phyloP scores from a whole-genome alignment of 2,113 vertebrate species.

The Hippocampus guttulatus region DNA sequence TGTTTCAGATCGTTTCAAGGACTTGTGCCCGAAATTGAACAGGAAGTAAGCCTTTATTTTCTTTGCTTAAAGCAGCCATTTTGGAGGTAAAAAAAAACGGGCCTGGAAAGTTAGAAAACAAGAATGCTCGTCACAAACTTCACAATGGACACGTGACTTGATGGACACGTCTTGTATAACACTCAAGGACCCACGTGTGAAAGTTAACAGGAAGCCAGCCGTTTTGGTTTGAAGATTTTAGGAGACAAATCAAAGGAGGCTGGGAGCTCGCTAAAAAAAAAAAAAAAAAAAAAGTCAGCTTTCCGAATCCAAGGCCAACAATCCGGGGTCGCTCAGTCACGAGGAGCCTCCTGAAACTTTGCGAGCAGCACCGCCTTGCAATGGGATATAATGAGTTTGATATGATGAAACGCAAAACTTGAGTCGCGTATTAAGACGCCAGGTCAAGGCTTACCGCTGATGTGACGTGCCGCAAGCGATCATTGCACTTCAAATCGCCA shows the following conservation, averaged over 20 bases:
- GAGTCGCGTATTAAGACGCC: neutral
- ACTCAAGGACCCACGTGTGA: too few relatives aligned
- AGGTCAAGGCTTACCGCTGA: neutral
- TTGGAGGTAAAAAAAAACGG: too few relatives aligned
- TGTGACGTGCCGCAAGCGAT: too few relatives aligned
- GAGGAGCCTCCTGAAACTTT: conserved; percentile 18
- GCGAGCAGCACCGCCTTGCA: neutral
- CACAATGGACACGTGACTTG: too few relatives aligned
- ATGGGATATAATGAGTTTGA: conserved; percentile 1
- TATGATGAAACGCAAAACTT: conserved; percentile 21
- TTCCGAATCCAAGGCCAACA: neutral
- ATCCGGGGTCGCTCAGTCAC: conserved; percentile 6
- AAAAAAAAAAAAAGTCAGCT: neutral
- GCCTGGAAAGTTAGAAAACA: too few relatives aligned
- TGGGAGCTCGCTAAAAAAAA: neutral
- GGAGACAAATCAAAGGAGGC: too few relatives aligned
- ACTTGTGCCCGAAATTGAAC: too few relatives aligned
- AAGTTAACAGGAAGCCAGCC: neutral
- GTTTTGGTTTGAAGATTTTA: neutral
- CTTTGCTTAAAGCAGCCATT: too few relatives aligned
- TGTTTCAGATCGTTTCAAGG: too few relatives aligned
- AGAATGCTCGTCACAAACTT: too few relatives aligned
- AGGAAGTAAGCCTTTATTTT: too few relatives aligned
- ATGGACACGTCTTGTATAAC: too few relatives aligned
- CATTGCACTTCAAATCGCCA: neutral